Evolutionary conservation across 2,113 vertebrate genomes (phyloP), one percentile per base, ranked within the genome.

Genomic region (Alligator sinensis): DNA sequence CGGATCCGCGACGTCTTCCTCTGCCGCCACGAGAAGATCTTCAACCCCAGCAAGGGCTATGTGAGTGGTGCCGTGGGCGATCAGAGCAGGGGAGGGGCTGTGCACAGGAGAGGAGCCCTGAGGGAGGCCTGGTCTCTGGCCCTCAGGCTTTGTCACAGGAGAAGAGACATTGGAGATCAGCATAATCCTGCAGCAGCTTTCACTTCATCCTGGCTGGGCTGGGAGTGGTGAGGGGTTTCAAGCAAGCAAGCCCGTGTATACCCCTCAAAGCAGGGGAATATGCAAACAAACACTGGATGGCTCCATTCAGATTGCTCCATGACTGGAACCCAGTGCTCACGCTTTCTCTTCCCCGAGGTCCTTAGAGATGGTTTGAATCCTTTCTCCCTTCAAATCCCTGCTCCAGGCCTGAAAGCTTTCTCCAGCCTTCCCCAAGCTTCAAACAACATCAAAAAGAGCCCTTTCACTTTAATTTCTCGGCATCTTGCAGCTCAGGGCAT

Each of bases 31-130:
- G 97, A 99, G 94, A 98, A 99, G 91, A 97, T 98, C 57, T 98
- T 97, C 96, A 98, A 97, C 95, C 98, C 98, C 96, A 98, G 91
- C 97, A 99, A 99, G 95, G 98, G 98, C 93, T 99, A 99, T 1
- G 99, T 99, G 96, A 98, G 99, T 98, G 38, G 47, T 90, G 80
- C 55, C 1, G 0, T 55, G 3, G 3, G 57, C 72, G 80, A 80
- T 75, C 70, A 17, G 63, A 63, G 9, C 4, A 28, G n/a, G 30
- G 38, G 19, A 72, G 30, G 68, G 68, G 34, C 17, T 19, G 11
- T 21, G 27, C n/a, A 17, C 61, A 38, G 12, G 27, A 62, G 55
- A 8, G 19, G 11, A 9, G 11, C 59, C 34, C 62, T 62, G 80
- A 66, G 80, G 72, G 70, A 63, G 10, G 30, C 60, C 28, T 17